Evolutionary conservation across 2,888 invertebrate species (phyloP), one percentile per base, ranked within the genome.

Genomic region (Carpatolechia fugitivella): DNA sequence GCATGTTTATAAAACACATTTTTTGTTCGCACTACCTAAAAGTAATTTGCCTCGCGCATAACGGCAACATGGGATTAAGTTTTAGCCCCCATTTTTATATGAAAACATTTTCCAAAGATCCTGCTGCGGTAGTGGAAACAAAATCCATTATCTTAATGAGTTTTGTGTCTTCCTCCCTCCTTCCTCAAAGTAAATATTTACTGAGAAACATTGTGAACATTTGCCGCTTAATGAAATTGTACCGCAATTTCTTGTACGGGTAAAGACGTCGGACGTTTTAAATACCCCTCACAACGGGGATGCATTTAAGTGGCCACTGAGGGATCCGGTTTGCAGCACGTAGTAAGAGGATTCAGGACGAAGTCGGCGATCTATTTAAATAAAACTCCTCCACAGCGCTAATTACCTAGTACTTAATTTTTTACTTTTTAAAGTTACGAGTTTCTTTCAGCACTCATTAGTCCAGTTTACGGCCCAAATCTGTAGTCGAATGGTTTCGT

Each of bases 271-370:
- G 66, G 63, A 64, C 66, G 61, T 62, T 72, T 72, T 74, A 72
- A 71, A 74, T 69, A 68, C 68, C 68, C 64, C 66, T 61, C 60
- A 57, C 60, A 61, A 65, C 50, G 40, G 48, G 57, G 68, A 72
- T 70, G 69, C 67, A 68, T 70, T 69, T 69, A 70, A 73, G 73
- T 68, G 63, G 58, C 58, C 66, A 60, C 64, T 58, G 56, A 54
- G 63, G 60, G 56, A 69, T 62, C 58, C 65, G 62, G 65, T 58
- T 61, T 41, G 56, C 55, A 58, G 62, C 61, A 56, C 64, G 58
- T 64, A 62, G 61, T 63, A 63, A 64, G 63, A 62, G 66, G 67
- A 60, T 67, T 62, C 58, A 59, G 58, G 33, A 35, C 20, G 41
- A 11, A 33, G 49, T 60, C 40, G 44, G 57, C 55, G 58, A 41